Conservation (phyloP, 2,113 vertebrate genomes). For the Vimba vimba region DNA sequence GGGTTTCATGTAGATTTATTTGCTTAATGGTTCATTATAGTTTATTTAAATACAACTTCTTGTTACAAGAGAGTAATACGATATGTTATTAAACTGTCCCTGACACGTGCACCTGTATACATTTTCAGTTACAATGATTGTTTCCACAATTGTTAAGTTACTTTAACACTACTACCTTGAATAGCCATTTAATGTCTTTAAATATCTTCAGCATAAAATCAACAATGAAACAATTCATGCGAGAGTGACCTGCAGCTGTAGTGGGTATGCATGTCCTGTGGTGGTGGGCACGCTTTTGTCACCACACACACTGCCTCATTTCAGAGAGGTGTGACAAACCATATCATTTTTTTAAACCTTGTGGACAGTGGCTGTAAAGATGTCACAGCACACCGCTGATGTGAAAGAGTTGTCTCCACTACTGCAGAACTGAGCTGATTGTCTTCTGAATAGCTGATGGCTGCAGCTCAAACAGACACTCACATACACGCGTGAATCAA, state of each 20-base stretch:
- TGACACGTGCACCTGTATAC: not conserved
- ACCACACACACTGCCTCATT: not conserved
- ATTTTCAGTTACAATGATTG: not conserved
- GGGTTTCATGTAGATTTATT: not conserved
- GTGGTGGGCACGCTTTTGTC: not conserved
- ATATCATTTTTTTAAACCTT: not conserved
- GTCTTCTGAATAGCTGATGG: not conserved
- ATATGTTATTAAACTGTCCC: not conserved
- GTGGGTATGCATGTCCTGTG: not conserved
- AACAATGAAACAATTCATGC: not conserved
- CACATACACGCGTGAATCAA: not conserved
- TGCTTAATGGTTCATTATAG: not conserved
- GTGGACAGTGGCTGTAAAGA: not conserved
- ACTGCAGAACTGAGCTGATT: not conserved
- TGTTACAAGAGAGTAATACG: not conserved
- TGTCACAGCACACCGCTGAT: not conserved
- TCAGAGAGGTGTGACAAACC: not conserved
- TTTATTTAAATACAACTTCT: not conserved
- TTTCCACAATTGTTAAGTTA: not conserved
- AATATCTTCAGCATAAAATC: not conserved
- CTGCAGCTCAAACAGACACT: not conserved
- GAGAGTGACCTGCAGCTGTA: not conserved
- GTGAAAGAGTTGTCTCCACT: not conserved
- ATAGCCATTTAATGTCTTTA: not conserved
- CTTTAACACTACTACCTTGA: not conserved